Percentiles rank a stretch among this genome's conserved stretches.
These are phyloP conservation scores for Burhinus bistriatus DNA, from an alignment of 2,113 vertebrate genomes.

Conservation along the genomic window DNA sequence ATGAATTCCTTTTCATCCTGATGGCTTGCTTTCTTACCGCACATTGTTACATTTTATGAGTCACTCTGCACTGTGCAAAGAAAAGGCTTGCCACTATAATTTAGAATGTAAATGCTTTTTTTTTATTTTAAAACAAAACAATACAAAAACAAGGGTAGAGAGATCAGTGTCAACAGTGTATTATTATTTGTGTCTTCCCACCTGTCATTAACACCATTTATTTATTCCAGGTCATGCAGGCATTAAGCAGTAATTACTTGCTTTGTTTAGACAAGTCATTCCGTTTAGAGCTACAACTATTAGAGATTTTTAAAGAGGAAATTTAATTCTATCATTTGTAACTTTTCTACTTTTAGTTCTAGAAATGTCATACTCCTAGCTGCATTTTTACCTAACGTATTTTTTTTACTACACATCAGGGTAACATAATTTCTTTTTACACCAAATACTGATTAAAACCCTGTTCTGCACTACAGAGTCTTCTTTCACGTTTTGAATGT, in stretches of 20 bases:
- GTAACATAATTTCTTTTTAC: background rate
- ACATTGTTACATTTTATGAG: background rate
- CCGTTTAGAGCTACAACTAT: background rate
- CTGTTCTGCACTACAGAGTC: background rate
- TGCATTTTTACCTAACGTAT: background rate
- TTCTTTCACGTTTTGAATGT: background rate
- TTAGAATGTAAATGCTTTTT: background rate
- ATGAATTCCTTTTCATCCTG: background rate
- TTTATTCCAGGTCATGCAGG: constrained; percentile 8
- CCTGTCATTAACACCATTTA: background rate
- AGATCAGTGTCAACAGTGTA: background rate
- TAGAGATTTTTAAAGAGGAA: constrained; percentile 1
- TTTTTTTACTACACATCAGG: background rate
- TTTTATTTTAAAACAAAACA: background rate
- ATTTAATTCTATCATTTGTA: background rate
- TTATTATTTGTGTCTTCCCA: background rate
- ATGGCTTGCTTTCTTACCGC: background rate
- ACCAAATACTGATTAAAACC: background rate
- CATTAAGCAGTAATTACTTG: constrained; percentile 29
- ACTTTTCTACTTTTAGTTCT: background rate
- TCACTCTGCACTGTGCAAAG: background rate
- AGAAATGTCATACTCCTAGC: background rate
- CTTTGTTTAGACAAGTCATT: constrained; percentile 27
- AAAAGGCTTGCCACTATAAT: background rate
- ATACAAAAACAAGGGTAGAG: background rate